Percentiles rank a stretch among this genome's conserved stretches.
Evolutionary conservation across 2,888 invertebrate species (phyloP).

Genomic region (Mamestra brassicae): DNA sequence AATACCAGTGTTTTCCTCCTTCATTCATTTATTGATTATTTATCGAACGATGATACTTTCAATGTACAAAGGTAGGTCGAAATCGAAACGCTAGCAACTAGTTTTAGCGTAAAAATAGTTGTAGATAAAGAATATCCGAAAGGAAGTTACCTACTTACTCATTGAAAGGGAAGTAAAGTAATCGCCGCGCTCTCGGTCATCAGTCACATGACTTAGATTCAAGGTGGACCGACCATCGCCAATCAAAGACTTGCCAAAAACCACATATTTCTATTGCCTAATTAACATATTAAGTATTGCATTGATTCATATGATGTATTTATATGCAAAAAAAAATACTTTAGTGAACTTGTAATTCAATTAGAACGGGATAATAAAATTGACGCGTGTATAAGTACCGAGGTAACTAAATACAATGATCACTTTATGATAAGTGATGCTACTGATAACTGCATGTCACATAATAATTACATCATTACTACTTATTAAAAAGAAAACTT

Average conservation of each 20-base stretch:
- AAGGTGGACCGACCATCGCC: constrained; percentile 71
- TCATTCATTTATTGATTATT: neutral
- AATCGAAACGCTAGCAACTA: constrained; percentile 14
- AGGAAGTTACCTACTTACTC: constrained; percentile 43
- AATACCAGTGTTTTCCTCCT: constrained; percentile 26
- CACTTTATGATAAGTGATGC: constrained; percentile 4
- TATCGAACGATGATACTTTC: constrained; percentile 28
- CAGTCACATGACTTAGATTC: constrained; percentile 79
- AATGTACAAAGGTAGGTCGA: constrained; percentile 13
- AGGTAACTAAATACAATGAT: constrained; percentile 12
- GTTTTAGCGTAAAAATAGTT: constrained; percentile 23
- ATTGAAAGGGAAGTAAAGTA: constrained; percentile 51
- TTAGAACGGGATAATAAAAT: neutral
- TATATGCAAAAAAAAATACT: neutral
- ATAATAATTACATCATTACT: constrained; percentile 15
- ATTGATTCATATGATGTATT: neutral
- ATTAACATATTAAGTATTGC: constrained; percentile 19
- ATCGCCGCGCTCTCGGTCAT: constrained; percentile 40
- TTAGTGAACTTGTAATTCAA: neutral
- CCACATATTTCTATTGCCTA: constrained; percentile 28
- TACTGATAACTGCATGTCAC: neutral
- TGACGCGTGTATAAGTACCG: neutral
- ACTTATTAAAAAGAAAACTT: constrained; percentile 9
- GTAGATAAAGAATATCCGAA: constrained; percentile 21
- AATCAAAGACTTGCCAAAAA: constrained; percentile 53